Conservation (phyloP, 2,888 invertebrate species). For the Cyclophora punctaria region DNA sequence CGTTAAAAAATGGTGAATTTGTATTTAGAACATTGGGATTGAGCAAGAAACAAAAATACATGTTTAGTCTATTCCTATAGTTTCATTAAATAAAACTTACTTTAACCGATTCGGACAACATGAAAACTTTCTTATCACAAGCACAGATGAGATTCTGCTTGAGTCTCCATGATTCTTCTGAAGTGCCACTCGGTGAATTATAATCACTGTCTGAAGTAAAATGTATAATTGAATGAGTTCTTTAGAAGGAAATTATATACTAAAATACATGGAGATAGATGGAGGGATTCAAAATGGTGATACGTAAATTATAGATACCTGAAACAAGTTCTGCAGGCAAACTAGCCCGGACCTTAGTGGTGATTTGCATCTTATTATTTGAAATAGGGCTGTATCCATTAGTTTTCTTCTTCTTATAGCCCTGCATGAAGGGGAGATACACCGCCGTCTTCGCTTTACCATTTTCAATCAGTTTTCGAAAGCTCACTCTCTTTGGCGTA, state of each 20-base stretch:
- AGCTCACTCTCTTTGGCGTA: constrained; percentile 66
- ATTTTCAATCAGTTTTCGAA: constrained; percentile 63
- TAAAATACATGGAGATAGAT: background rate
- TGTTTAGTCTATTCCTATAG: background rate
- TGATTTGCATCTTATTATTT: constrained; percentile 43
- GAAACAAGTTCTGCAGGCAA: constrained; percentile 51
- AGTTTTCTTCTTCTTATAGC: constrained; percentile 58
- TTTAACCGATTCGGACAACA: constrained; percentile 61
- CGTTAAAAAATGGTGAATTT: background rate
- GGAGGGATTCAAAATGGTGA: background rate
- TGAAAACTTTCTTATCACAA: constrained; percentile 65
- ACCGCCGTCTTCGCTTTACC: constrained; percentile 64
- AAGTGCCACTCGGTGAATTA: constrained; percentile 63
- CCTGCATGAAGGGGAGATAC: constrained; percentile 79
- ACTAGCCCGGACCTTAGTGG: constrained; percentile 48
- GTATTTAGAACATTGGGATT: background rate
- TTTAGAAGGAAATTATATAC: background rate
- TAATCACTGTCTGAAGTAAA: constrained; percentile 56
- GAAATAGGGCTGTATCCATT: constrained; percentile 56
- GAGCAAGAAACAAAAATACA: too few relatives aligned
- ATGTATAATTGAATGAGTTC: too few relatives aligned
- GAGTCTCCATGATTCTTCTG: constrained; percentile 67
- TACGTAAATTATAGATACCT: constrained; percentile 28
- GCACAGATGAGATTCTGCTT: constrained; percentile 68
- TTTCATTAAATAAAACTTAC: constrained; percentile 29